Evolutionary conservation across 2,888 invertebrate genomes (phyloP).

Genomic region (Sepiola atlantica): DNA sequence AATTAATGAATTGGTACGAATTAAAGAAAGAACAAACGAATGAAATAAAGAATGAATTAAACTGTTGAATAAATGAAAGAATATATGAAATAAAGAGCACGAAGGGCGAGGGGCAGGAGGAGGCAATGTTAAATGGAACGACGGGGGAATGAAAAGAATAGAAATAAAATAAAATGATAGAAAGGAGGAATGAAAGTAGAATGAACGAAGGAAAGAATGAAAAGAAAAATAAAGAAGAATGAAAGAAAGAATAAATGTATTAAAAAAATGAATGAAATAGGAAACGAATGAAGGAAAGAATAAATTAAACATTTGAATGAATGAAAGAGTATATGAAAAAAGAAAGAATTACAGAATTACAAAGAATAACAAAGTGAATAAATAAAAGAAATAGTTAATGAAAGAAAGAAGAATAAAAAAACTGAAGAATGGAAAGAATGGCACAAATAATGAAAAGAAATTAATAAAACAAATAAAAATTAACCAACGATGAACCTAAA

Average conservation of each 20-base stretch:
- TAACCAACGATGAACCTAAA: not conserved
- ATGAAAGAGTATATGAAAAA: not conserved
- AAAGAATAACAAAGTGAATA: too few species aligned
- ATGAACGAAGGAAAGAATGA: not conserved
- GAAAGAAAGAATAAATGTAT: too few species aligned
- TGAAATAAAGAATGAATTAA: not conserved
- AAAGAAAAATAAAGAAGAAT: not conserved
- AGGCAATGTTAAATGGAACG: not conserved
- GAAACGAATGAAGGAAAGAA: not conserved
- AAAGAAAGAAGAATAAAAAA: too few species aligned
- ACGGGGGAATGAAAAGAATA: not conserved
- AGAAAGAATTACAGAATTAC: too few species aligned
- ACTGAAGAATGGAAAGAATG: not conserved
- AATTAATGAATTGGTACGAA: not conserved
- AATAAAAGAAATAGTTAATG: too few species aligned
- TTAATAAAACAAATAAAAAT: too few species aligned
- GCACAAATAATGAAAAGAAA: not conserved
- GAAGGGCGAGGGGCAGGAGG: too few species aligned
- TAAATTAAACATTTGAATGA: not conserved
- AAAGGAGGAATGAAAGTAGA: not conserved
- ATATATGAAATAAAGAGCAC: not conserved
- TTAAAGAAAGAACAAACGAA: not conserved
- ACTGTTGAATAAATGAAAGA: not conserved
- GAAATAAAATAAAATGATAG: not conserved
- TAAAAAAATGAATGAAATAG: too few species aligned